These are phyloP conservation scores for Carduelis carduelis DNA, from an alignment of 2,797 vertebrate genomes.

Conservation along the genomic window DNA sequence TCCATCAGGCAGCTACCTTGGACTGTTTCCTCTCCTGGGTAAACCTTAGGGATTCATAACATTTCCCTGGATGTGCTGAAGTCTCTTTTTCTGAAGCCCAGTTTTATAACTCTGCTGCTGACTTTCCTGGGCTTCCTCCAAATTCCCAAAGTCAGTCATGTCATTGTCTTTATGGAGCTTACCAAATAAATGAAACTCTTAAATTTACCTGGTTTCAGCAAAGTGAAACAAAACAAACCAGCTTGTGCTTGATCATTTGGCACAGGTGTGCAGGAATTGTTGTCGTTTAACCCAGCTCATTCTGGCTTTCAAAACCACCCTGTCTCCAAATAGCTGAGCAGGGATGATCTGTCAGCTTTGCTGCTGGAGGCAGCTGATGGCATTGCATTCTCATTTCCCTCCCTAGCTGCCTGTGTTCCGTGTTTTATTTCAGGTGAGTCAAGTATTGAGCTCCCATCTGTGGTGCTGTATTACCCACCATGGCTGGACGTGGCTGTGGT, in stretches of 20 bases:
- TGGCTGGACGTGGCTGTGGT: background rate
- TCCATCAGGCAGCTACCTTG: background rate
- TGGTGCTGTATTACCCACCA: background rate
- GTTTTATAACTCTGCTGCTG: background rate
- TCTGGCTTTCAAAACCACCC: background rate
- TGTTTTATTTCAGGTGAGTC: background rate
- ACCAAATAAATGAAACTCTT: background rate
- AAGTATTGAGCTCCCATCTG: background rate
- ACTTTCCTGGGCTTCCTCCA: background rate
- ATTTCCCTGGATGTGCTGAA: background rate
- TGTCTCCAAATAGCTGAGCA: background rate
- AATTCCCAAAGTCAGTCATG: background rate
- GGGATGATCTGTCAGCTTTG: background rate
- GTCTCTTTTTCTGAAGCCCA: background rate
- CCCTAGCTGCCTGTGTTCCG: background rate
- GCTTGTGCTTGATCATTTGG: background rate
- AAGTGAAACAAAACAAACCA: background rate
- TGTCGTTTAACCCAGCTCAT: background rate
- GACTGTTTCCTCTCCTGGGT: background rate
- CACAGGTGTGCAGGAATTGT: background rate
- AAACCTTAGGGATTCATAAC: background rate
- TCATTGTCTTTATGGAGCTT: background rate
- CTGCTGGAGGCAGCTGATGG: background rate
- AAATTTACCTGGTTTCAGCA: background rate
- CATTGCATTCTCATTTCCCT: background rate